Evolutionary conservation across 2,888 invertebrate species (phyloP).

Genomic region (Acronicta leporina): DNA sequence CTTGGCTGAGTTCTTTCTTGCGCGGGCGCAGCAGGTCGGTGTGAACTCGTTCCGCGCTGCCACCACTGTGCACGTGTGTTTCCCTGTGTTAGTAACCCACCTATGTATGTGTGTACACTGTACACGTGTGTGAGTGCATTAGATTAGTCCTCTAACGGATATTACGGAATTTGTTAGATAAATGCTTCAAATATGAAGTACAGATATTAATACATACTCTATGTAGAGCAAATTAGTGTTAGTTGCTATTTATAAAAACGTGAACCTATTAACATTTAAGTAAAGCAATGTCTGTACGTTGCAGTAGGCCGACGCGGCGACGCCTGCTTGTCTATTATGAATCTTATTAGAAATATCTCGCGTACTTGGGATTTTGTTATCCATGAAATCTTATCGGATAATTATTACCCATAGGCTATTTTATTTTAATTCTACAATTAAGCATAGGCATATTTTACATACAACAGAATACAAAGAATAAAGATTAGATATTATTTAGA

Average conservation of each 20-base stretch:
- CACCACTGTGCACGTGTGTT: constrained; percentile 79
- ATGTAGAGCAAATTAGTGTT: constrained; percentile 42
- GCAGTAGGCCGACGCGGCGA: constrained; percentile 19
- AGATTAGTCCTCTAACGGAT: constrained; percentile 87
- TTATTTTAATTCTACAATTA: too few relatives aligned
- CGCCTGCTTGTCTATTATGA: constrained; percentile 51
- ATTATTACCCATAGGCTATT: background rate
- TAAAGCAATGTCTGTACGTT: constrained; percentile 22
- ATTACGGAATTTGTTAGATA: constrained; percentile 85
- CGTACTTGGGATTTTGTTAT: constrained; percentile 12
- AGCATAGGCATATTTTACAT: too few relatives aligned
- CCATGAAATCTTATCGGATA: constrained; percentile 3
- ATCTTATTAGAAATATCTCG: constrained; percentile 31
- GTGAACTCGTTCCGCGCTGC: constrained; percentile 84
- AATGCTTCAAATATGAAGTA: constrained; percentile 74
- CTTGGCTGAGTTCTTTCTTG: constrained; percentile 89
- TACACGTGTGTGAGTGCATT: constrained; percentile 71
- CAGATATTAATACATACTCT: constrained; percentile 42
- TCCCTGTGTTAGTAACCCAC: constrained; percentile 59
- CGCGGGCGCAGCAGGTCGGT: constrained; percentile 84
- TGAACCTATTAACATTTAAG: constrained; percentile 36
- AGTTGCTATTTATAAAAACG: constrained; percentile 32
- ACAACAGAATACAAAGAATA: background rate
- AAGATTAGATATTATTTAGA: too few relatives aligned
- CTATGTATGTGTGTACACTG: constrained; percentile 62